Evolutionary conservation across 2,113 vertebrate genomes (phyloP).

Genomic region (Platysternon megacephalum): DNA sequence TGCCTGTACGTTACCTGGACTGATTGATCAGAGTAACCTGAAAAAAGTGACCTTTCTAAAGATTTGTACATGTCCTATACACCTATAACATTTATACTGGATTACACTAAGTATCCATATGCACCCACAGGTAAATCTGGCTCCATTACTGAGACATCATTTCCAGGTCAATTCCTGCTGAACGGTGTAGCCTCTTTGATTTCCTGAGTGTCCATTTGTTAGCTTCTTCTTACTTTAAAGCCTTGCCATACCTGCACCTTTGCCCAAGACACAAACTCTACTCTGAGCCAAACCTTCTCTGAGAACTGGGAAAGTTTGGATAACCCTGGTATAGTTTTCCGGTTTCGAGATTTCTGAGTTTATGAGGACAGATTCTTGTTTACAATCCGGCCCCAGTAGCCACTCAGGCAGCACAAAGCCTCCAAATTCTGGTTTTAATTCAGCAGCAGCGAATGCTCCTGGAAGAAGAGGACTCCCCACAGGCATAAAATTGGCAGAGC

Average conservation of each 20-base stretch:
- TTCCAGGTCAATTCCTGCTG: not conserved
- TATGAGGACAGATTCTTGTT: not conserved
- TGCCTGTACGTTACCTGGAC: not conserved
- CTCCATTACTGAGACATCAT: not conserved
- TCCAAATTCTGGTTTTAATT: not conserved
- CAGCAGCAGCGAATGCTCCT: not conserved
- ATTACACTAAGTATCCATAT: not conserved
- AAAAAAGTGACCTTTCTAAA: not conserved
- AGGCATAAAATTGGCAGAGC: not conserved
- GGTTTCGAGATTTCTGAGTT: not conserved
- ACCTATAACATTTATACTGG: not conserved
- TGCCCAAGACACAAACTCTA: not conserved
- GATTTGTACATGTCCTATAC: not conserved
- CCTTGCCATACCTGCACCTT: not conserved
- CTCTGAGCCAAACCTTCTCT: not conserved
- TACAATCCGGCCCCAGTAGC: not conserved
- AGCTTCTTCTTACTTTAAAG: not conserved
- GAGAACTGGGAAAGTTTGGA: fast-evolving
- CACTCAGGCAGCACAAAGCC: not conserved
- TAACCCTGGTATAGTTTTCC: not conserved
- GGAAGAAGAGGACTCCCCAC: not conserved
- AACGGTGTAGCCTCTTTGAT: not conserved
- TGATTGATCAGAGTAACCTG: not conserved
- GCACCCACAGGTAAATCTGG: not conserved
- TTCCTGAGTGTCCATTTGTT: not conserved